Evolutionary conservation across 2,113 vertebrate genomes (phyloP), one percentile per base, ranked within the genome.

Genomic region (Mustela nigripes): DNA sequence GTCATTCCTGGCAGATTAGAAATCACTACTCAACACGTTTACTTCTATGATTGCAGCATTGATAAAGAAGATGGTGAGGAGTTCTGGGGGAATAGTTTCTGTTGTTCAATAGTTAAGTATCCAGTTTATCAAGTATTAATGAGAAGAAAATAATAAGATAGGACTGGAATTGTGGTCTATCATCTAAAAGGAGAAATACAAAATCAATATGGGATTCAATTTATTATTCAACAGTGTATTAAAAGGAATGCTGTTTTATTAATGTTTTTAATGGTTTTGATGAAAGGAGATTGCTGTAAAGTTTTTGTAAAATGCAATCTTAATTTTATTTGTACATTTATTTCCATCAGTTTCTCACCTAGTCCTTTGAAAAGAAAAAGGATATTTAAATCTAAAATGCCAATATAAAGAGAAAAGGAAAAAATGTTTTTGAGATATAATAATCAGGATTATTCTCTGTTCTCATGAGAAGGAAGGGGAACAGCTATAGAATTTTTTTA

Each of bases 1-100:
- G 98, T 99, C 87, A 99, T 99, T 97, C 98, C 99, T 2, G 99
- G 99, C 11, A 99, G 99, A n/a, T 99, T 99, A 97, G 99, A 99
- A 96, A 98, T 99, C 97, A 99, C 99, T 95, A 99, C 99, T 11
- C 99, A 99, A 39, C 99, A 99, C 98, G 99, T 99, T 98, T 99
- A 99, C 98, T 99, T 99, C 98, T 99, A 99, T 81, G 99, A 99
- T 98, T 98, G 99, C 96, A 99, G 99, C 98, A 98, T 98, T 96
- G 99, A 99, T 98, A 99, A 99, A 97, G 99, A 99, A 94, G 99
- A 99, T 98, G 99, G 99, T 99, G 92, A 98, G 99, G 21, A 87
- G 60, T 94, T 98, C 14, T 92, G 42, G 69, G 95, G 83, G 76
- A 91, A 91, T 95, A 76, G 79, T 92, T 95, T 94, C 63, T 71